phyloP scores from a whole-genome alignment of 2,888 invertebrate genomes.

The Thelaira solivaga region DNA sequence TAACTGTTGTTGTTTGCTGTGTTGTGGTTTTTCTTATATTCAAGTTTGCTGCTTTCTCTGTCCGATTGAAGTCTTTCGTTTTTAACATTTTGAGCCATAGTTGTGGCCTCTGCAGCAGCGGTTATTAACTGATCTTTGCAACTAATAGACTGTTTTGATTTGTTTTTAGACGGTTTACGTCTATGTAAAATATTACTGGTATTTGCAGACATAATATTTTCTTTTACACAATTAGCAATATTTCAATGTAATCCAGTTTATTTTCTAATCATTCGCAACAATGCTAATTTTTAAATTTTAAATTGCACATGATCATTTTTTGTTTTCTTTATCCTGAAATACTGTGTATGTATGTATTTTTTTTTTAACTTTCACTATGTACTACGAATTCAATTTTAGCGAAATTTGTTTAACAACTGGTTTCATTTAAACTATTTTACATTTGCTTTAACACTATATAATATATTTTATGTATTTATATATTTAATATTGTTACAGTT shows the following conservation, averaged over 20 bases:
- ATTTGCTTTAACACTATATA: background rate
- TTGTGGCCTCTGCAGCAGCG: background rate
- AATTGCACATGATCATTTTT: background rate
- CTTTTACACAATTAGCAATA: background rate
- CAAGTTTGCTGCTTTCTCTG: slow-evolving; percentile 68
- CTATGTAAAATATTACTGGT: slow-evolving; percentile 65
- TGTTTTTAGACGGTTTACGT: slow-evolving; percentile 69
- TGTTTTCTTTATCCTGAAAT: slow-evolving; percentile 1
- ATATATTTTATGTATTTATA: background rate
- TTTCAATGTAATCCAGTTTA: background rate
- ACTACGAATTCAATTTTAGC: background rate
- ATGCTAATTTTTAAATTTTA: no score
- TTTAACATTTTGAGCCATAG: slow-evolving; percentile 60
- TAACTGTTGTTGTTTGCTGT: slow-evolving; percentile 61
- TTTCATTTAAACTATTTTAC: slow-evolving; percentile 4
- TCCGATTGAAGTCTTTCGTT: slow-evolving; percentile 76
- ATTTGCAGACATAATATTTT: slow-evolving; percentile 63
- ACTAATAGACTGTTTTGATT: slow-evolving; percentile 65
- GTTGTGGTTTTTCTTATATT: slow-evolving; percentile 63
- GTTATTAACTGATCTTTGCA: slow-evolving; percentile 45
- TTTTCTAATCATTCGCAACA: slow-evolving; percentile 7
- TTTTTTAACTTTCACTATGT: slow-evolving; percentile 34
- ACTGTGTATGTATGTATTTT: background rate
- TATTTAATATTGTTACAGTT: background rate
- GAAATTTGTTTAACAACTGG: background rate